Base-by-base conservation (phyloP, 2,888 invertebrate genomes). In the Drosophila birchii region DNA sequence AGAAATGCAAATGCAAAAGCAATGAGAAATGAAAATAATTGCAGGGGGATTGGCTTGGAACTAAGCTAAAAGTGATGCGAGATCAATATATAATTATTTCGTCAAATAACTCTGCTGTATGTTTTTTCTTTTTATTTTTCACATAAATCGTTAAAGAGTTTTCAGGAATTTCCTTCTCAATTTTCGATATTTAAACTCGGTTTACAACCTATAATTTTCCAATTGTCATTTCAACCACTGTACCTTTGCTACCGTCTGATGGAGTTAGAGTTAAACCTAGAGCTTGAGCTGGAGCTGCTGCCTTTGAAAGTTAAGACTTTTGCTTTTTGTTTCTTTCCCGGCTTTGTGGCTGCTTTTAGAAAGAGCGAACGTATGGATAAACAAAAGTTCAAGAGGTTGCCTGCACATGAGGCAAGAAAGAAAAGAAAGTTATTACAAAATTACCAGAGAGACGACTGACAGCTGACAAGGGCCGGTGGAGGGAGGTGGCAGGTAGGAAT, bases 361-460 rank as follows among this genome's bases (percentile, higher is more conserved):
- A 86, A 86, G 78, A 84, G 79, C 67, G 58, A 80, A 59, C 75
- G 68, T 70, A 66, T 67, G 77, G 79, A 85, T 85, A 81, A 79
- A 78, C 77, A 81, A 72, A 70, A 83, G 83, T 84, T 86, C 86
- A 84, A 85, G 77, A 81, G 86, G 86, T 83, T 75, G 81, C 63
- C 70, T 78, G 72, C 56, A 79, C 82, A 76, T 80, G 80, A 68
- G 81, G 81, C 82, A 76, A 75, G 80, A 85, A 86, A 86, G 80
- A 85, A 86, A 86, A 86, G 85, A 86, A 86, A 86, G 85, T 86
- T 84, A 86, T 86, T 85, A 85, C 78, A 84, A 86, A 79, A 86
- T 74, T 68, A 74, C 72, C 73, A 54, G 70, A 54, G 70, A 76
- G 75, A 69, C 78, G 29, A 47, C 47, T 86, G 86, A 80, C 86